Evolutionary conservation across 1,140 invertebrate species (phyloP).

Genomic region (Zelostemma sp.): DNA sequence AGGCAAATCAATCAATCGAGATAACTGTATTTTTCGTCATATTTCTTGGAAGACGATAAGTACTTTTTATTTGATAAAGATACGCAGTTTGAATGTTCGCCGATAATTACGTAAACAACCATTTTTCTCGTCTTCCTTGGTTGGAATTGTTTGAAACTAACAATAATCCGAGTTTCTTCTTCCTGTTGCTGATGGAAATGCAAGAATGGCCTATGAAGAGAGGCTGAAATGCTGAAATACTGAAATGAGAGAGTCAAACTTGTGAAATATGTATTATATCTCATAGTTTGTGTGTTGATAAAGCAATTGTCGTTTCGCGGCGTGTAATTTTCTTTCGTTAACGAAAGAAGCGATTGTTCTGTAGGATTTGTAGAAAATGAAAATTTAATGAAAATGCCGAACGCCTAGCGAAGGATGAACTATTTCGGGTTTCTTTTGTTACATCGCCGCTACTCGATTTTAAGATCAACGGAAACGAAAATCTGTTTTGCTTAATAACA

Average conservation of each 20-base stretch:
- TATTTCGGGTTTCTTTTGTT: constrained; percentile 13
- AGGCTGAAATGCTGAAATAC: not conserved
- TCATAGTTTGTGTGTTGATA: constrained; percentile 21
- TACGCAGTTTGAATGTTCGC: too few species aligned
- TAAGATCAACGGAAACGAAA: too few species aligned
- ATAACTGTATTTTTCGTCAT: too few species aligned
- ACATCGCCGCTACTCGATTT: too few species aligned
- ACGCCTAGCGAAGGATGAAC: not conserved
- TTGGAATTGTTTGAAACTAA: not conserved
- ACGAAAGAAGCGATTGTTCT: constrained; percentile 54
- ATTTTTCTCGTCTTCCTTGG: constrained; percentile 2
- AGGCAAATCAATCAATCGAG: too few species aligned
- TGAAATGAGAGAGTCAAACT: too few species aligned
- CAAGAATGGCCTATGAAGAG: not conserved
- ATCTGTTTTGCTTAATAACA: constrained; percentile 3
- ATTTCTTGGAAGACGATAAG: too few species aligned
- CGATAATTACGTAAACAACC: too few species aligned
- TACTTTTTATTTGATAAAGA: too few species aligned
- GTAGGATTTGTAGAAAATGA: constrained; percentile 36
- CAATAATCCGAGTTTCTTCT: too few species aligned
- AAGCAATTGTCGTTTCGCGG: constrained; percentile 18
- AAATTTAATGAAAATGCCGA: constrained; percentile 18
- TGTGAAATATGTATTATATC: too few species aligned
- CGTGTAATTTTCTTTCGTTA: constrained; percentile 49
- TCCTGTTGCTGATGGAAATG: not conserved